phyloP scores from a whole-genome alignment of 2,797 vertebrate species.

The Mus caroli region DNA sequence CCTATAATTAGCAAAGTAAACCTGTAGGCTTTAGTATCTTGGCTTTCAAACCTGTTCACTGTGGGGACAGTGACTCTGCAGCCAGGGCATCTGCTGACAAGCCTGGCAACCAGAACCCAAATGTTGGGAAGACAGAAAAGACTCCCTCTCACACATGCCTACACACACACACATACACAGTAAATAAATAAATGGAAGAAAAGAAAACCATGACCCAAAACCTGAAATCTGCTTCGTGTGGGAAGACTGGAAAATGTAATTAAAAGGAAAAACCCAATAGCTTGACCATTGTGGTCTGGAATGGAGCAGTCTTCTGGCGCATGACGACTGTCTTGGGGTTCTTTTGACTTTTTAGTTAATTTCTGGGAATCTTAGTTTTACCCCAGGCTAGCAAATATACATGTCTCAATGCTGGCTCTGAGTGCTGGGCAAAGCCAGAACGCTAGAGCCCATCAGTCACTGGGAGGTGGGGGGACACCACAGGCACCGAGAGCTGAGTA shows the following conservation, averaged over 20 bases:
- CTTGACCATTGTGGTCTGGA: not conserved
- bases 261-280: not conserved
- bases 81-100: not conserved
- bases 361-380: not conserved
- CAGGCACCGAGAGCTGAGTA: not conserved
- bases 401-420: not conserved
- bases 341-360: not conserved
- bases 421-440: no score
- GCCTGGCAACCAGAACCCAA: not conserved
- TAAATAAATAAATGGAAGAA: not conserved
- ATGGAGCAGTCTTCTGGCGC: no score
- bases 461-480: not conserved
- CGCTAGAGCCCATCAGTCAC: no score
- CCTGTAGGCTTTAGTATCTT: not conserved
- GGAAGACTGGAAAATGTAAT: not conserved
- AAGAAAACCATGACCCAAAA: not conserved
- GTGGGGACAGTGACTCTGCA: not conserved
- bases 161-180: not conserved
- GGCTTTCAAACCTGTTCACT: not conserved
- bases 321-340: not conserved
- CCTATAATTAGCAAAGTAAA: not conserved
- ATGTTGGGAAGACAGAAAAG: not conserved
- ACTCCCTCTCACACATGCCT: not conserved
- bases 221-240: not conserved
- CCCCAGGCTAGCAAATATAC: not conserved